Evolutionary conservation across 2,113 vertebrate genomes (phyloP), one percentile per base, ranked within the genome.

Genomic region (Microcebus lehilahytsara): DNA sequence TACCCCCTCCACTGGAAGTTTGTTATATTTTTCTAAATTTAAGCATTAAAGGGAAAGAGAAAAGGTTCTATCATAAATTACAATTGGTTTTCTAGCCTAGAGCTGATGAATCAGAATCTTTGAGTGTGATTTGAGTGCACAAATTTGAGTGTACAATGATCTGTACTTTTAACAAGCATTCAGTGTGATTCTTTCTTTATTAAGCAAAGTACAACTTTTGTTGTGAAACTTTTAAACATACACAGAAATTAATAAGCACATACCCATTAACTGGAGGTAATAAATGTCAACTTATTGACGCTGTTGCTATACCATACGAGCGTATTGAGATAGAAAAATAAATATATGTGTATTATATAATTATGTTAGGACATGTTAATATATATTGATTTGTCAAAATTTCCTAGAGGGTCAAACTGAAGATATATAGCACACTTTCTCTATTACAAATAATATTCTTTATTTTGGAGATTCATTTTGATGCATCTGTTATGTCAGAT

Each of bases 151-250:
- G 46, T 9, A 46, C 22, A 79, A 16, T 34, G 25, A 79, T 62
- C 62, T 74, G 17, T 16, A 51, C 34, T 78, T 78, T 51, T 78
- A 51, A 51, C 9, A 78, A 78, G 30, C 8, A 78, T 34, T 78
- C 75, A 51, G 49, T 49, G 46, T 78, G 17, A 79, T 79, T 79
- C 27, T 30, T 23, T 51, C 32, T 78, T 4, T n/a, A 78, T 74
- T 92, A 81, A 80, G 37, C 37, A 85, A 96, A 95, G 4, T 87
- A 87, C 95, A 93, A 85, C 32, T 37, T 96, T 85, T 69, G 90
- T 71, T 81, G 81, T 67, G 30, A 96, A 92, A 94, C 53, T 62
- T 86, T 34, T n/a, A 79, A 96, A 85, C 16, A 96, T 34, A 84
- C 56, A 58, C 27, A 60, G 14, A 86, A 89, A 90, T 88, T n/a